Percentiles rank a stretch among this genome's conserved stretches.
Conservation (phyloP, 2,113 vertebrate genomes). For the Brevimyrus niger region DNA sequence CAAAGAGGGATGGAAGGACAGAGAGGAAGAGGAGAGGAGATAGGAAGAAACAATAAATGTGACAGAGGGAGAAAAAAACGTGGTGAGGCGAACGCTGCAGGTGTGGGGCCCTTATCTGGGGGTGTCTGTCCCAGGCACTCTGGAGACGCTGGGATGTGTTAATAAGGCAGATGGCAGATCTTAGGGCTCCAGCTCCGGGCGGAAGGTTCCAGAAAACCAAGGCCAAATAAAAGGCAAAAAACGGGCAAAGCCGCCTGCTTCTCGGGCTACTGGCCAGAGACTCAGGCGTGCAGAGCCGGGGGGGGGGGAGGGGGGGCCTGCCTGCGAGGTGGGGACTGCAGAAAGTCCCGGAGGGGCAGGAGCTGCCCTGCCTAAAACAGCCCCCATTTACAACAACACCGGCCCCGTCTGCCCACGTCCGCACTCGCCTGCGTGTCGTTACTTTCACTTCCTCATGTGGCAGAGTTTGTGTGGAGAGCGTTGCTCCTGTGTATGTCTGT, state of each 20-base stretch:
- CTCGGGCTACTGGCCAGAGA: neutral
- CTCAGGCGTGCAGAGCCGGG: neutral
- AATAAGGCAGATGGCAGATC: constrained; percentile 18
- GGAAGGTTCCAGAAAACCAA: neutral
- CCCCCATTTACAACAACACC: neutral
- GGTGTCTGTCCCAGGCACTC: neutral
- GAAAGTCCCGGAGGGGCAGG: neutral
- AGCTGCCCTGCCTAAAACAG: neutral
- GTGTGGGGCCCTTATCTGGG: neutral
- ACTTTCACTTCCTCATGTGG: neutral
- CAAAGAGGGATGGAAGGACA: neutral
- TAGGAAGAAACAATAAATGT: neutral
- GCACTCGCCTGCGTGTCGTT: neutral
- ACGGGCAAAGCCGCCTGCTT: neutral
- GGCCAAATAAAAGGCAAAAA: neutral
- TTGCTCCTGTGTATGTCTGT: constrained; percentile 8
- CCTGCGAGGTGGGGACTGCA: neutral
- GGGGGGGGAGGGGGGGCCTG: neutral
- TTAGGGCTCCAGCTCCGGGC: neutral
- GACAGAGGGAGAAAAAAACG: neutral
- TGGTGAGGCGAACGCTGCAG: neutral
- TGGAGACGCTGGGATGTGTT: neutral
- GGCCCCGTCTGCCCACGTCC: neutral
- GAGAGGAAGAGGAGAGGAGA: neutral
- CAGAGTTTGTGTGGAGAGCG: neutral